phyloP scores from a whole-genome alignment of 1,140 invertebrate species.

The Aphelinus certus region DNA sequence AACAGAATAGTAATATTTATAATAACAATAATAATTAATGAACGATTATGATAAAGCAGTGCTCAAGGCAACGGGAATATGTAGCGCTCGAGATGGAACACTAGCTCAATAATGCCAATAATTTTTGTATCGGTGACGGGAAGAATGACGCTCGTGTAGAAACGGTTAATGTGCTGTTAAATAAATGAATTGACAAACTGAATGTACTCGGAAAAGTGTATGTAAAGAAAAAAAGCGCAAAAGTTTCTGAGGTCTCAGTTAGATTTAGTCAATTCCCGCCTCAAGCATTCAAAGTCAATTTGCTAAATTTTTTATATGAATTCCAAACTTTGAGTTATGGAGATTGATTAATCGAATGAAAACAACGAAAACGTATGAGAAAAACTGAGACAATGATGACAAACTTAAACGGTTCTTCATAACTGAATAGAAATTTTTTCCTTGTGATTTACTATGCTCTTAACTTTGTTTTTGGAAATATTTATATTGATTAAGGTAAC shows the following conservation, averaged over 20 bases:
- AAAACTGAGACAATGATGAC: neutral
- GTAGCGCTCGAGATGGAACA: no score
- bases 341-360: neutral
- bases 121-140: no score
- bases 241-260: no score
- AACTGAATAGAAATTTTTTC: neutral
- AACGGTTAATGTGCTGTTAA: no score
- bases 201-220: neutral
- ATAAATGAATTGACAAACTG: no score
- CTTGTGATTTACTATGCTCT: neutral
- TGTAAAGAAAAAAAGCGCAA: slow-evolving; percentile 1
- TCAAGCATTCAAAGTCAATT: slow-evolving; percentile 37
- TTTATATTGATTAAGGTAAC: no score
- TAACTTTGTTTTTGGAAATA: neutral
- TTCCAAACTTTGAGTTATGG: neutral
- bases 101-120: no score
- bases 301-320: slow-evolving; percentile 14
- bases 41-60: neutral
- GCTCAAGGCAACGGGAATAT: slow-evolving; percentile 11
- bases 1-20: slow-evolving; percentile 28
- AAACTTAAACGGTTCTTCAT: neutral
- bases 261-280: slow-evolving; percentile 33
- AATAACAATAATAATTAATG: slow-evolving; percentile 31
- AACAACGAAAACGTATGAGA: slow-evolving; percentile 10
- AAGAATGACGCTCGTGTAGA: no score